Evolutionary conservation across 2,113 vertebrate genomes (phyloP).

Genomic region (Chaetodon auriga): DNA sequence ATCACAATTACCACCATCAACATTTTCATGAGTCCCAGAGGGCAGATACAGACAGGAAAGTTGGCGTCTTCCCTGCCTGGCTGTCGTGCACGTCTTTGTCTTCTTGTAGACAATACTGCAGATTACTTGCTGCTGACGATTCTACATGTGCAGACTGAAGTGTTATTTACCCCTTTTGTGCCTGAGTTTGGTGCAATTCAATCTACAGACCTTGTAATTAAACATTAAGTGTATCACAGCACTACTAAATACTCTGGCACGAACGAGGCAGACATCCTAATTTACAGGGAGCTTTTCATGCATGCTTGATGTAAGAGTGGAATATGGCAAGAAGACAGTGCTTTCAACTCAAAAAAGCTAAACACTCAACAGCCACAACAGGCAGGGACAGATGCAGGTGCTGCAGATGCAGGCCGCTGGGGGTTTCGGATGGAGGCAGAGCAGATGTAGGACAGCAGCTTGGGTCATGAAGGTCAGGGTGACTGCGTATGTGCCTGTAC

Average conservation of each 20-base stretch:
- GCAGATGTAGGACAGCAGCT: constrained; percentile 68
- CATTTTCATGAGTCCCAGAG: constrained; percentile 30
- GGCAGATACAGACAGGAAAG: constrained; percentile 5
- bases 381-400: constrained; percentile 39
- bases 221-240: constrained; percentile 34
- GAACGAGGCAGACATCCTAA: constrained; percentile 25
- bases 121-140: constrained; percentile 5
- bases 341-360: neutral
- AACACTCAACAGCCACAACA: constrained; percentile 10
- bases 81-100: constrained; percentile 8
- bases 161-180: constrained; percentile 39
- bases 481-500: constrained; percentile 23
- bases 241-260: constrained; percentile 20
- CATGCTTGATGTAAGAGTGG: constrained; percentile 15
- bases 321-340: constrained; percentile 2
- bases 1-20: constrained; percentile 31
- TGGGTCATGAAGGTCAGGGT: constrained; percentile 43
- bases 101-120: neutral
- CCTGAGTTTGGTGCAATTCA: constrained; percentile 15
- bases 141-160: neutral
- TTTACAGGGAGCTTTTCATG: constrained; percentile 32
- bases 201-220: constrained; percentile 42
- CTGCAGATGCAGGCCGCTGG: constrained; percentile 20
- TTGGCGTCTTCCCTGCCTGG: neutral
- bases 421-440: constrained; percentile 24